phyloP scores from a whole-genome alignment of 2,113 vertebrate species.

The Cephalopterus ornatus region DNA sequence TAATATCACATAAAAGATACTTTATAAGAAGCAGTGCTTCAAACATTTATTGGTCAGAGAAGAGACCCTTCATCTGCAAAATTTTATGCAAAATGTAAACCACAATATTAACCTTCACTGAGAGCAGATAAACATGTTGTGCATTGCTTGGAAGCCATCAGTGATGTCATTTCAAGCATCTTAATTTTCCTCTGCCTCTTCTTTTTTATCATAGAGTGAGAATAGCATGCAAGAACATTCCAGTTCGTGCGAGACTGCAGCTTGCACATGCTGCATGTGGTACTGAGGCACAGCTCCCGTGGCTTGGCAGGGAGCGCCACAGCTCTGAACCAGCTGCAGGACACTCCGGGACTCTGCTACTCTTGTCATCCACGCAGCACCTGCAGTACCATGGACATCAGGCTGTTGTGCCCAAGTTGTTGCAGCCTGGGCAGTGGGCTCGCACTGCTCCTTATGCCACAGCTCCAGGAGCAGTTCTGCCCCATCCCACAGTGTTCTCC shows the following conservation, averaged over 20 bases:
- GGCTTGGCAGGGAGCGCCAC: neutral
- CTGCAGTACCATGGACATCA: neutral
- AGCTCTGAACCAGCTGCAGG: neutral
- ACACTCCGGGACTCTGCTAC: neutral
- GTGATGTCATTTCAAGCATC: neutral
- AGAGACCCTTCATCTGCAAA: neutral
- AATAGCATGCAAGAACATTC: neutral
- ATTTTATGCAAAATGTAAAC: neutral
- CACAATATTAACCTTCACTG: neutral
- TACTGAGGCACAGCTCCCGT: accelerated
- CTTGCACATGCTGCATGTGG: accelerated
- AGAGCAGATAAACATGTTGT: neutral
- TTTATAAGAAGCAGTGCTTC: neutral
- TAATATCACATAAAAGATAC: neutral
- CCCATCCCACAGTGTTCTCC: neutral
- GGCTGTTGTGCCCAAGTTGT: neutral
- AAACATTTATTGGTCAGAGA: neutral
- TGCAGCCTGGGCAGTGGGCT: neutral
- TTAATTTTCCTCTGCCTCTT: neutral
- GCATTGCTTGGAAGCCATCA: neutral
- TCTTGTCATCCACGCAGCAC: neutral
- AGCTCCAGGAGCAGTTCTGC: accelerated
- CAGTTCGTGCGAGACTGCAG: neutral
- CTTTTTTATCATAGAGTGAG: neutral
- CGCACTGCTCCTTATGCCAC: accelerated